These are phyloP conservation scores for Catharus bicknelli DNA, from an alignment of 2,113 vertebrate genomes.

Conservation along the genomic window DNA sequence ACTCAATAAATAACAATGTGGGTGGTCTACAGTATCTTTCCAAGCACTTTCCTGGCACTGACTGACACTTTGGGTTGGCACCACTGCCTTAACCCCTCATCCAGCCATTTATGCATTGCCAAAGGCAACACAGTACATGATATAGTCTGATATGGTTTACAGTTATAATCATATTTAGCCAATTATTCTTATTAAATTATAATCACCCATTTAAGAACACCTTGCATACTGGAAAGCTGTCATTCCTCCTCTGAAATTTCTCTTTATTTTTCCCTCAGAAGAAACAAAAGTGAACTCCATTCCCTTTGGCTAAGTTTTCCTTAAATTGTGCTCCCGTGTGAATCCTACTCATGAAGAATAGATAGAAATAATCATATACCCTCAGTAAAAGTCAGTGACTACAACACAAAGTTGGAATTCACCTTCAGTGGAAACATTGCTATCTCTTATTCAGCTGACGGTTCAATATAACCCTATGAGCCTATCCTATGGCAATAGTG, in stretches of 20 bases:
- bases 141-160: background rate
- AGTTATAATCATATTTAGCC: background rate
- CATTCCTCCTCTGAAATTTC: background rate
- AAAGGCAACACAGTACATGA: constrained; percentile 43
- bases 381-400: background rate
- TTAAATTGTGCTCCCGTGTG: background rate
- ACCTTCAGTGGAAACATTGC: background rate
- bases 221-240: background rate
- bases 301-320: background rate
- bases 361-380: background rate
- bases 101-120: background rate
- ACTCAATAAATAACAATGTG: background rate
- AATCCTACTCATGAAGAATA: background rate
- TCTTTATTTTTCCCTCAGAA: background rate
- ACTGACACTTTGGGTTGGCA: background rate
- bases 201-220: background rate
- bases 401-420: background rate
- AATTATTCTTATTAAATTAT: background rate
- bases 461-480: background rate
- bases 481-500: background rate
- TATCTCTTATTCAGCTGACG: background rate
- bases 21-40: constrained; percentile 30
- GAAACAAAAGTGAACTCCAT: background rate
- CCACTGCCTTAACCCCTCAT: constrained; percentile 9
- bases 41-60: background rate